Conservation (phyloP, 1,140 invertebrate species). For the Drosophila biarmipes region DNA sequence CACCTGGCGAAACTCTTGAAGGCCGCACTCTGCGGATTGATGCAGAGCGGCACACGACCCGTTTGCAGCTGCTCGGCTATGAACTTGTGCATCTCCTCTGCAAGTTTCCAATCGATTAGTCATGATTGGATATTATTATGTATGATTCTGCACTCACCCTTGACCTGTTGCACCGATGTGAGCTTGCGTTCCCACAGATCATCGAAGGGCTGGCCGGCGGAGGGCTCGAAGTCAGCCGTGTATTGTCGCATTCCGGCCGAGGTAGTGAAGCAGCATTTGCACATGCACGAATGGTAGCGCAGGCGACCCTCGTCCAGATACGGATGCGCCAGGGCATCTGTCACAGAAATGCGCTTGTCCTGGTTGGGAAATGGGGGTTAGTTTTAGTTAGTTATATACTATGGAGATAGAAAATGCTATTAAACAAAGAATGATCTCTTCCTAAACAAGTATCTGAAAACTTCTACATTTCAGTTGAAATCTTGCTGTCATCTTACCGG, state of each 20-base stretch:
- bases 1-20: slow-evolving; percentile 99
- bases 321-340: slow-evolving; percentile 97
- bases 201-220: slow-evolving; percentile 94
- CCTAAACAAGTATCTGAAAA: too few species aligned
- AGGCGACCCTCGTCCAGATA: slow-evolving; percentile 99
- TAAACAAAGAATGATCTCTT: too few species aligned
- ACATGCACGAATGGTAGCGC: slow-evolving; percentile 99
- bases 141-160: slow-evolving; percentile 88
- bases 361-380: slow-evolving; percentile 73
- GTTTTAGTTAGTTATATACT: not conserved
- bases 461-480: too few species aligned
- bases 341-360: slow-evolving; percentile 97
- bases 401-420: too few species aligned
- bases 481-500: slow-evolving; percentile 90
- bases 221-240: slow-evolving; percentile 96
- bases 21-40: slow-evolving; percentile 99
- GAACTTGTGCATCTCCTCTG: slow-evolving; percentile 99
- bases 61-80: slow-evolving; percentile 98
- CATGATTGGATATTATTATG: not conserved
- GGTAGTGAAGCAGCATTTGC: slow-evolving; percentile 96
- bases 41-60: slow-evolving; percentile 97
- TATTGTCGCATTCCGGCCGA: slow-evolving; percentile 92
- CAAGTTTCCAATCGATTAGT: slow-evolving; percentile 14
- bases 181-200: slow-evolving; percentile 98
- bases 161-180: slow-evolving; percentile 95